Evolutionary conservation across 1,140 invertebrate species (phyloP), one percentile per base, ranked within the genome.

Genomic region (Acromyrmex charruanus): DNA sequence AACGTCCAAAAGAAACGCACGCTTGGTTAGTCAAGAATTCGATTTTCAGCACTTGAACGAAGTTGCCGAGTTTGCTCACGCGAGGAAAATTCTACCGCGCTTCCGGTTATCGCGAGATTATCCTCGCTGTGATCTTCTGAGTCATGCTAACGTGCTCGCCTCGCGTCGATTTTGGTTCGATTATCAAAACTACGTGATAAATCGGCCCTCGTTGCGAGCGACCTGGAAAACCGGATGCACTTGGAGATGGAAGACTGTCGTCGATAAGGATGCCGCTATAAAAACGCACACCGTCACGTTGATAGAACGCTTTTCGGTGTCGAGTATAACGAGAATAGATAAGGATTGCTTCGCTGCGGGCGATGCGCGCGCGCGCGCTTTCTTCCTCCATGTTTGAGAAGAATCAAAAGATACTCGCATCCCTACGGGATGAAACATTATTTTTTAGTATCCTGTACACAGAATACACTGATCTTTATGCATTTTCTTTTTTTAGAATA

Each of bases 291-390:
- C 35, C 53, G 53, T 86, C 65, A 51, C 39, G 85, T 86, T 69
- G 85, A 80, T 81, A 80, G 85, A 68, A 81, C 31, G 65, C 85
- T 86, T 80, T 80, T 86, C 65, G 77, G 65, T 58, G 61, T 85
- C 77, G 53, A n/a, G 35, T 81, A 25, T 81, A 86, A 86, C 77
- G 65, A 85, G 82, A 79, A 35, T 35, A 55, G 82, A 85, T 85
- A 85, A 85, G 82, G 49, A 68, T 58, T 55, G 71, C 74, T 65
- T 77, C 35, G 74, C 82, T 77, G 59, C 74, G 31, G 74, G 71
- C 82, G 74, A 66, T 16, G 31, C 51, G 51, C 25, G 25, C 25
- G 21, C 59, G 28, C 49, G 44, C 25, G 53, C 82, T 85, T 65
- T 65, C 74, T 14, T 49, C 21, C 49, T 58, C 31, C 9, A 49